phyloP scores from a whole-genome alignment of 2,888 invertebrate species.

The Drosophila mimica region DNA sequence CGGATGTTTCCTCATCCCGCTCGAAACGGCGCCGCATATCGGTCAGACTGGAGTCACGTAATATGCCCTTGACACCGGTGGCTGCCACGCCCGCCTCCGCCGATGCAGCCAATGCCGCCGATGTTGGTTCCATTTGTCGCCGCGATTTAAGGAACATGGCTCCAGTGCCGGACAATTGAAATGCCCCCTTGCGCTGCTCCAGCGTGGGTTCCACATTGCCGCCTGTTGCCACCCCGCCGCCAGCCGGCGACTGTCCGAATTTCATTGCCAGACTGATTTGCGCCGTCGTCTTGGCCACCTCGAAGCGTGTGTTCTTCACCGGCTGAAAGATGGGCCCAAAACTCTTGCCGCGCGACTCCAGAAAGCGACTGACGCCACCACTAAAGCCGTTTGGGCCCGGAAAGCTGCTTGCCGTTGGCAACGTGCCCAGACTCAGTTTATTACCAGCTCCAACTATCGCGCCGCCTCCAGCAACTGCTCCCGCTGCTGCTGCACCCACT shows the following conservation, averaged over 20 bases:
- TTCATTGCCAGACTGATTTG: conserved; percentile 82
- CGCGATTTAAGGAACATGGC: conserved; percentile 88
- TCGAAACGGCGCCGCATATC: conserved; percentile 81
- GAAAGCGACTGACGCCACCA: conserved; percentile 81
- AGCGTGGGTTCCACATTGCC: conserved; percentile 60
- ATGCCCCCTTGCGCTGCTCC: conserved; percentile 62
- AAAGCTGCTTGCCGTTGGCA: conserved; percentile 38
- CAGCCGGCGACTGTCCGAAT: conserved; percentile 37
- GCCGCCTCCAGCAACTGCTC: not conserved
- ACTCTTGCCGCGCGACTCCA: conserved; percentile 80
- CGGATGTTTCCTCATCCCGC: conserved; percentile 60
- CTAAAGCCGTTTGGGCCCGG: conserved; percentile 78
- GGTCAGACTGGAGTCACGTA: conserved; percentile 87
- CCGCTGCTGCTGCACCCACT: not conserved
- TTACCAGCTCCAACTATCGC: not conserved
- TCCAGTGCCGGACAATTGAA: conserved; percentile 87
- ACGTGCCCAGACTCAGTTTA: not conserved
- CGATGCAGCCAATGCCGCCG: conserved; percentile 1
- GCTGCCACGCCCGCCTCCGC: conserved; percentile 39
- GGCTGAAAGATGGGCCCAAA: conserved; percentile 78
- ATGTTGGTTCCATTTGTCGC: conserved; percentile 62
- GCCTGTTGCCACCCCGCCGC: not conserved
- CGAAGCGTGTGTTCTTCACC: conserved; percentile 82
- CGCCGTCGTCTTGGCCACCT: conserved; percentile 81
- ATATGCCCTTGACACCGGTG: conserved; percentile 87